Base-by-base conservation (phyloP, 2,797 vertebrate genomes). In the Mormyrops attenuatus region DNA sequence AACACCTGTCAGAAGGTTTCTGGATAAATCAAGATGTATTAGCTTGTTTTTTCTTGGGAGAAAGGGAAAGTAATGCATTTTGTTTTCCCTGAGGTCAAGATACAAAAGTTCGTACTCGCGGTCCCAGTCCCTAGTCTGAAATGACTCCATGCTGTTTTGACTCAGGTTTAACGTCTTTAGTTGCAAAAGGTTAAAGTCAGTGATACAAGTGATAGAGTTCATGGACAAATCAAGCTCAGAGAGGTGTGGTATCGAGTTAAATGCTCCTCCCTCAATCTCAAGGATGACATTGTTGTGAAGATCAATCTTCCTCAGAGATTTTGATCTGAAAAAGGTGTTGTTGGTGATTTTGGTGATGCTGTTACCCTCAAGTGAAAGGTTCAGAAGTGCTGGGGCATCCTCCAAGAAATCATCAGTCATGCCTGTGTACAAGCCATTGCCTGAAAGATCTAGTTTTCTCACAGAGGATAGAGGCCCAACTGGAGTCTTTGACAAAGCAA, bases 161-260 rank as follows among this genome's bases (percentile, higher is more conserved):
- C 97, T 99, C 17, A 99, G 96, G 91, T 99, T 98, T 0, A 99
- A 95, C 88, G 95, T 91, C 34, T 92, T 93, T 86, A 99, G 92
- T 52, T 96, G 96, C 22, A 87, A 94, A 15, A 99, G 97, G 90
- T 97, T 97, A 91, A 99, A 99, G 94, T 97, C 96, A 0, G 95
- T 96, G 93, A 99, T 98, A 94, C 99, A 99, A 0, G 97, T 96
- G 93, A 99, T 98, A 0, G 98, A 99, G 92, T 99, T 99, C 92
- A 96, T 96, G 89, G 98, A 98, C 90, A 99, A 94, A 69, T 98
- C 97, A 0, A 99, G 97, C 85, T 96, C 97, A 3, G 94, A 95
- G 89, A 99, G 96, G 88, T 90, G 90, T 41, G 73, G 38, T 80
- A 99, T 91, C 0, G 93, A 92, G 57, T 98, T 97, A 34, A 99